A percentile compares a stretch with the other conserved stretches of the same genome.
These are phyloP conservation scores for Xylocampa areola DNA, from an alignment of 2,888 invertebrate genomes.

Conservation along the genomic window DNA sequence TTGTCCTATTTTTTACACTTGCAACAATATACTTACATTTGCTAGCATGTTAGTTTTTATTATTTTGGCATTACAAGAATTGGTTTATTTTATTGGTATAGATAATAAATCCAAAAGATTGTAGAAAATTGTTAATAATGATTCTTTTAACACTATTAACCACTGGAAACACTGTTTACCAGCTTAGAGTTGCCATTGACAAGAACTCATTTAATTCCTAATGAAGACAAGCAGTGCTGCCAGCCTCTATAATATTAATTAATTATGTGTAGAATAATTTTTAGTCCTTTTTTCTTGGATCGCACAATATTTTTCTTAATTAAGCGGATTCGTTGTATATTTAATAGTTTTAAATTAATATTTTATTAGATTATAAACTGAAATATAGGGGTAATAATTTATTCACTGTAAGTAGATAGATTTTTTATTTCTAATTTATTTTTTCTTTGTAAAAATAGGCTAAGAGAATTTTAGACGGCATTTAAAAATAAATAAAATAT, in stretches of 20 bases:
- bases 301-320: slow-evolving; percentile 57
- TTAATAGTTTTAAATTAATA: slow-evolving; percentile 52
- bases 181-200: slow-evolving; percentile 38
- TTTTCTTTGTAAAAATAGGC: slow-evolving; percentile 64
- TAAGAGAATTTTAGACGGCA: slow-evolving; percentile 63
- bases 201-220: slow-evolving; percentile 49
- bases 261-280: slow-evolving; percentile 51
- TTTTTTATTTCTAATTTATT: slow-evolving; percentile 58
- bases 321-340: slow-evolving; percentile 52
- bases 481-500: slow-evolving; percentile 61
- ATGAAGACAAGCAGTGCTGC: slow-evolving; percentile 46
- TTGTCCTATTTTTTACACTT: slow-evolving; percentile 46
- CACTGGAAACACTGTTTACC: too few species aligned
- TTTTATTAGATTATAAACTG: slow-evolving; percentile 47
- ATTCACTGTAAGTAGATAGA: slow-evolving; percentile 61
- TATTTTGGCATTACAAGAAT: too few species aligned
- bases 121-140: too few species aligned
- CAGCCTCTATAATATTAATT: slow-evolving; percentile 30
- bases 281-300: slow-evolving; percentile 42
- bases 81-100: too few species aligned
- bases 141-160: too few species aligned
- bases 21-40: slow-evolving; percentile 15
- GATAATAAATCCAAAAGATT: too few species aligned
- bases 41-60: too few species aligned
- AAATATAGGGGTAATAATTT: slow-evolving; percentile 58